phyloP scores from a whole-genome alignment of 1,140 invertebrate genomes.

The Atta colombica region DNA sequence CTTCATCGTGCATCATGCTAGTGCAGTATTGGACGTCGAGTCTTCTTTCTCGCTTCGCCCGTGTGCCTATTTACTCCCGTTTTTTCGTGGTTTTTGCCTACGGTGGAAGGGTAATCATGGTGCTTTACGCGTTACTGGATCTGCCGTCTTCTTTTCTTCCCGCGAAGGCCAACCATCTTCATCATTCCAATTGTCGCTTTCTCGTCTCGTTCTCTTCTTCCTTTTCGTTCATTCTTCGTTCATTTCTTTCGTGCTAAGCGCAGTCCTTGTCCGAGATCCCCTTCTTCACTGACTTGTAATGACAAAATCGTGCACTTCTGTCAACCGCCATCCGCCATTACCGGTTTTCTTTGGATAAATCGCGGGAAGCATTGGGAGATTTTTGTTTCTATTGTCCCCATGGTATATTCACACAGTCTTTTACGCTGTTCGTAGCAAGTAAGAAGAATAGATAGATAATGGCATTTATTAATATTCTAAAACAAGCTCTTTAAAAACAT shows the following conservation, averaged over 20 bases:
- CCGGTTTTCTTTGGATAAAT: conserved; percentile 15
- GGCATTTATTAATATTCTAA: no score
- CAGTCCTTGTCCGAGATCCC: conserved; percentile 23
- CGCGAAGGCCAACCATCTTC: conserved; percentile 19
- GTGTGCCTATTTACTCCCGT: conserved; percentile 39
- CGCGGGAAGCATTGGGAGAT: conserved; percentile 10
- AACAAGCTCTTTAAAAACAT: no score
- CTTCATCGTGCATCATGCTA: conserved; percentile 61
- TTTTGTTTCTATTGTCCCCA: conserved; percentile 23
- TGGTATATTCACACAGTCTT: conserved; percentile 2
- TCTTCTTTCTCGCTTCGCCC: conserved; percentile 20
- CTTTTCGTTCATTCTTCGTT: background rate
- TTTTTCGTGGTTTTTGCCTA: conserved; percentile 49
- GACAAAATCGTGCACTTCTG: conserved; percentile 67
- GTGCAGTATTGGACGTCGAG: background rate
- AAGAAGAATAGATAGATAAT: background rate
- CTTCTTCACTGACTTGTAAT: conserved; percentile 52
- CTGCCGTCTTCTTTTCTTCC: conserved; percentile 47
- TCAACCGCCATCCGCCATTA: conserved; percentile 55
- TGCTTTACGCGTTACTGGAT: conserved; percentile 56
- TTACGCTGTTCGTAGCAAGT: background rate
- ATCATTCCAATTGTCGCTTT: conserved; percentile 1
- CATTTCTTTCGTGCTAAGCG: conserved; percentile 30
- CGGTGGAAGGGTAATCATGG: conserved; percentile 55
- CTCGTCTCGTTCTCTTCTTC: background rate